Base-by-base conservation (phyloP, 2,113 vertebrate genomes). In the Arothron firmamentum region DNA sequence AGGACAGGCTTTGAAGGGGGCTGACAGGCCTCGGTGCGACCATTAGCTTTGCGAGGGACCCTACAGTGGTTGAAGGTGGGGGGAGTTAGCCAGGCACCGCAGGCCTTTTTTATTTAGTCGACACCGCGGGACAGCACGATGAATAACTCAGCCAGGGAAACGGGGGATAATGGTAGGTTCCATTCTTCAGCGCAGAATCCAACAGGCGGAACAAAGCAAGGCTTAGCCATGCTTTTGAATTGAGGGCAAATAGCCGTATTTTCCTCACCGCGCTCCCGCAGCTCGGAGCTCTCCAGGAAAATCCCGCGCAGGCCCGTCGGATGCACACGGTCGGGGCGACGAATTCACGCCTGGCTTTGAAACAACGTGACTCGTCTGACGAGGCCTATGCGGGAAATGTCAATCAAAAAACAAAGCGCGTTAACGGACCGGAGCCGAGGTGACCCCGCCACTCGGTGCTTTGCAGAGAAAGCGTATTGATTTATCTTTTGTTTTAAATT, bases 11-110 rank as follows among this genome's bases (percentile, higher is more conserved):
- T 78, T 86, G 76, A 80, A 88, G 73, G 74, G 65, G 67, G 62
- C 73, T 82, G 84, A 88, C 81, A 76, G 81, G 82, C 77, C 83
- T 77, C 65, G 25, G 81, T 82, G 80, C 82, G 88, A 81, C 84
- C 85, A 87, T 90, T 90, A 88, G 86, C 86, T 88, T 70, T 83
- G 79, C 59, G 68, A 84, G 78, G 71, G 74, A 69, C 72, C 85
- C 85, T 48, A 57, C 38, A 16, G 85, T 60, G 86, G 70, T 50
- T 31, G 43, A 67, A 72, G 70, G 25, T 28, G 25, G 81, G 77
- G 72, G 75, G 83, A 66, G 59, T 38, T 61, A 70, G 76, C 28
- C 41, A 75, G 58, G 52, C 51, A 23, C 80, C 67, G 80, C 21
- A 0, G 70, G 72, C 75, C 74, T 78, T 45, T 45, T 77, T 86